Base-by-base conservation (phyloP, 2,888 invertebrate genomes). In the Leucoma salicis region DNA sequence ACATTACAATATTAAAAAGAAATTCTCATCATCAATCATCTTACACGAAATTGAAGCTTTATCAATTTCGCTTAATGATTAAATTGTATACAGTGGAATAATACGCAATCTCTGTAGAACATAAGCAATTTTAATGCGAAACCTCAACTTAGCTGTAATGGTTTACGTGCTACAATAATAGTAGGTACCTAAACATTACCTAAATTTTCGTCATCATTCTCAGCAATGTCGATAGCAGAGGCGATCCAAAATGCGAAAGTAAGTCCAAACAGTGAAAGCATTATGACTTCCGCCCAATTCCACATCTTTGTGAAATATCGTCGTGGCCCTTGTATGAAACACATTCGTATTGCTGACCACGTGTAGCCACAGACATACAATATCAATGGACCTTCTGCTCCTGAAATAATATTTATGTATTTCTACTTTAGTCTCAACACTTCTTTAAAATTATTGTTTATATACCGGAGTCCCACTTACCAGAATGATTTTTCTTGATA, bases 201-300 rank as follows among this genome's bases (percentile, higher is more conserved):
- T 43, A 42, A 5, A 28, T 10, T 51, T 38, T 66, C 59, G 5
- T 59, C 48, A 4, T 53, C 46, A 36, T 46, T 46, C 4, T 50
- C 38, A 14, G 65, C 59, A 15, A 88, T 81, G 56, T 92, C 91
- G 21, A 91, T 55, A 35, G 91, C 90, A 8, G 93, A 90, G n/a
- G 82, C 80, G n/a, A 89, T 55, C 94, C 94, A 94, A 62, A 92
- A 91, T 12, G 87, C 51, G 65, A 93, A 93, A 1, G 93, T 92
- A n/a, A 91, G 52, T 12, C 90, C 62, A 58, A 93, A 94, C 8
- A 93, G 73, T 1, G 77, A 53, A 39, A 92, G 86, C 81, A 91
- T 92, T 31, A 91, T 69, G n/a, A 92, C 72, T 51, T 93, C 93
- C 50, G 91, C 91, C 91, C 91, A 91, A 70, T 93, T 93, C 92